Evolutionary conservation across 2,113 vertebrate genomes (phyloP), one percentile per base, ranked within the genome.

Genomic region (Tragelaphus imberbis): DNA sequence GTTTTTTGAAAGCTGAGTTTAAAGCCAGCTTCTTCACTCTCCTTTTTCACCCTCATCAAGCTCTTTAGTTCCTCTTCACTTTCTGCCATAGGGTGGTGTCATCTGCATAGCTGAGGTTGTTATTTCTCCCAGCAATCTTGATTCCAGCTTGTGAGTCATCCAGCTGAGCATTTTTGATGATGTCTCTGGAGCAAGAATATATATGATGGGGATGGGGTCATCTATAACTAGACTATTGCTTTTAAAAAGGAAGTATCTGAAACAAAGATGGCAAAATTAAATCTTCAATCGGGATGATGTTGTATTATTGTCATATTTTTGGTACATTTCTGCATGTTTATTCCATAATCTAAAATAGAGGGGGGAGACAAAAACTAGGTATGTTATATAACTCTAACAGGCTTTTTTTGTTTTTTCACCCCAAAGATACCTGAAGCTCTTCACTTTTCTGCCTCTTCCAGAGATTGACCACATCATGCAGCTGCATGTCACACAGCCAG

Each of bases 391-490:
- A 81, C 61, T 25, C 6, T 71, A 87, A 58, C 15, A 59, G 33
- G n/a, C 2, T 2, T 79, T 75, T 61, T 28, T 81, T 90, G 11
- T 61, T n/a, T 33, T 94, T 92, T 0, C 11, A 21, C 80, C 97
- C 97, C 0, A 0, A 36, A 99, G 99, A 93, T 99, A 99, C 98
- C 98, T 44, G 98, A 99, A 99, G 98, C 98, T 99, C 87, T 99
- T 99, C 98, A 99, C 99, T 75, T 99, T 99, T 87, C 98, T 99
- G 90, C 99, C 99, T 13, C 98, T 99, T 98, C 98, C 98, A 3
- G 99, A 99, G 98, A 99, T 99, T 95, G 99, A 99, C 92, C 99
- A 98, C 79, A 98, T 99, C 59, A 99, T 99, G 99, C 98, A 99
- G 97, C 99, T 99, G 97, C 99, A 99, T 44, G 88, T 97, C 63